Percentiles rank a stretch among this genome's conserved stretches.
These are phyloP conservation scores for Agriopis marginaria DNA, from an alignment of 2,888 invertebrate species.

Conservation along the genomic window DNA sequence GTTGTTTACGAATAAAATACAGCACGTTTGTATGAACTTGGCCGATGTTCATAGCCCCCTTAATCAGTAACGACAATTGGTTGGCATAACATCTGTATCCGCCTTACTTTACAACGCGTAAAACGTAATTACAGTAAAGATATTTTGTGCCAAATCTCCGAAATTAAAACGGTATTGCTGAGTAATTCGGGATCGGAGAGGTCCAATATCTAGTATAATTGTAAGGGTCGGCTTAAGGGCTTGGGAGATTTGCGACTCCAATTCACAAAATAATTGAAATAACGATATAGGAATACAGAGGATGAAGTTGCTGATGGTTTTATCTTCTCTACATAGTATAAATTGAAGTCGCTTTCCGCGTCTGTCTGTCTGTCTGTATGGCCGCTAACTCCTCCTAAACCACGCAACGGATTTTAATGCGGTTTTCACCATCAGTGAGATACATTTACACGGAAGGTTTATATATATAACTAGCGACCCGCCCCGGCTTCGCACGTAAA, in stretches of 20 bases:
- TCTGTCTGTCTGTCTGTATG: too few relatives aligned
- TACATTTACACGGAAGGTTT: too few relatives aligned
- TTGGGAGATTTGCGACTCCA: slow-evolving; percentile 16
- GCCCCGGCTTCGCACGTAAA: too few relatives aligned
- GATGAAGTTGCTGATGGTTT: neutral
- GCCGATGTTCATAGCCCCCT: too few relatives aligned
- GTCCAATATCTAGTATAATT: slow-evolving; percentile 18
- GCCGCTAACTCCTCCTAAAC: too few relatives aligned
- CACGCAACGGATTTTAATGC: too few relatives aligned
- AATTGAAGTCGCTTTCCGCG: too few relatives aligned
- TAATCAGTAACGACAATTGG: neutral
- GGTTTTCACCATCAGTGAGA: too few relatives aligned
- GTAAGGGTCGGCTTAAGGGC: slow-evolving; percentile 15
- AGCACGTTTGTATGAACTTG: too few relatives aligned
- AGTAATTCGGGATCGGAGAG: slow-evolving; percentile 16
- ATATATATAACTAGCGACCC: too few relatives aligned
- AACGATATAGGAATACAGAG: neutral
- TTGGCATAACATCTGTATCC: neutral
- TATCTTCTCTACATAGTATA: too few relatives aligned
- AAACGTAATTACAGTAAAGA: slow-evolving; percentile 10
- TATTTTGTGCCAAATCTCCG: slow-evolving; percentile 12
- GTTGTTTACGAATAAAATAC: too few relatives aligned
- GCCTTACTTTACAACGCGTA: neutral
- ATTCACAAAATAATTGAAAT: slow-evolving; percentile 6
- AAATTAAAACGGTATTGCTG: slow-evolving; percentile 18